These are phyloP conservation scores for Lithophane ornitopus DNA, from an alignment of 2,888 invertebrate genomes.

Conservation along the genomic window DNA sequence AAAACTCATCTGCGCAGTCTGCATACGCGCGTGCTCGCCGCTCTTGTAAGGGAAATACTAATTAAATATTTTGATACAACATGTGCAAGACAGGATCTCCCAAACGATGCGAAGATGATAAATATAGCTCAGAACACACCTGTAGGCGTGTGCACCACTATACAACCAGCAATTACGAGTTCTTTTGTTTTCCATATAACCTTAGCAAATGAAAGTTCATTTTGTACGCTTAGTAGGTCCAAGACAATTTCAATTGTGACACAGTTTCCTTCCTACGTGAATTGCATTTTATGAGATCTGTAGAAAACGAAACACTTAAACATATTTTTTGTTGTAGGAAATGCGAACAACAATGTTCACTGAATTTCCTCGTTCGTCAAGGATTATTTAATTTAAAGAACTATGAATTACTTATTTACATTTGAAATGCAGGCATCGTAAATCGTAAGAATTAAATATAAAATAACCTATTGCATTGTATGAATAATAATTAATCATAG, in stretches of 20 bases:
- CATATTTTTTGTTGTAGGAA: constrained; percentile 34
- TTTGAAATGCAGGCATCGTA: constrained; percentile 68
- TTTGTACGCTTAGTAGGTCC: constrained; percentile 46
- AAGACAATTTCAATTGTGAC: constrained; percentile 57
- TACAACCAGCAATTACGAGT: constrained; percentile 38
- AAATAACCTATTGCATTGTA: constrained; percentile 77
- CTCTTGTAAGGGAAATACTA: constrained; percentile 66
- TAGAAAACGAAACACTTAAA: constrained; percentile 40
- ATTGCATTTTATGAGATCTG: constrained; percentile 46
- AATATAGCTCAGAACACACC: constrained; percentile 59
- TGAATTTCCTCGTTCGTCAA: constrained; percentile 56
- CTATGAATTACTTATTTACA: constrained; percentile 41
- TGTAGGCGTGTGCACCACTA: constrained; percentile 39
- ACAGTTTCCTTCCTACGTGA: constrained; percentile 58
- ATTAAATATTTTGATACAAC: constrained; percentile 66
- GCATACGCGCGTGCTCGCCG: constrained; percentile 67
- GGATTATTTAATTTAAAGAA: constrained; percentile 51
- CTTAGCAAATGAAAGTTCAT: constrained; percentile 54
- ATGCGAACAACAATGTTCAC: constrained; percentile 28
- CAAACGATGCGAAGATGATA: constrained; percentile 39
- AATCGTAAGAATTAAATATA: constrained; percentile 71
- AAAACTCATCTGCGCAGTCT: constrained; percentile 60
- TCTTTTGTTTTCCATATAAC: constrained; percentile 52
- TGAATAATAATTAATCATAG: constrained; percentile 83
- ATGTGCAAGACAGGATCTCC: constrained; percentile 52